Conservation (phyloP, 2,888 invertebrate genomes). For the Pseudococcus longispinus region DNA sequence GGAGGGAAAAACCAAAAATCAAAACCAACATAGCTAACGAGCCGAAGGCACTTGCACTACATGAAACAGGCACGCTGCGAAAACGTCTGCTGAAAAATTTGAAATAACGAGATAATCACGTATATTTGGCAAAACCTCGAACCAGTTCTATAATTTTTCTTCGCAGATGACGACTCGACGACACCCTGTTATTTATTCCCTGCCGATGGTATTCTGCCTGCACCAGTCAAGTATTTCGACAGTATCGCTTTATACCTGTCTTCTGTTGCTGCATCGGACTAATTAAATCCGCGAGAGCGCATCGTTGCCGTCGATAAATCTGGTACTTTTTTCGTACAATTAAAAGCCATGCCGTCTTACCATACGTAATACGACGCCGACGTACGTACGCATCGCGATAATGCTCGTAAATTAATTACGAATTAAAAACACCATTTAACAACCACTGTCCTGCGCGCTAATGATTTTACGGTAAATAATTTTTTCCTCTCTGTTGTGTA, state of each 20-base stretch:
- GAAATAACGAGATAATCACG: slow-evolving; percentile 23
- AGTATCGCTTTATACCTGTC: not conserved
- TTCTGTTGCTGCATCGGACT: not conserved
- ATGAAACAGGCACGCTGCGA: not conserved
- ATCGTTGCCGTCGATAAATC: slow-evolving; percentile 4
- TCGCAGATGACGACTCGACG: not conserved
- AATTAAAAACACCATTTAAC: slow-evolving; percentile 41
- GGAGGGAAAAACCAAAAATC: not conserved
- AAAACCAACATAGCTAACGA: not conserved
- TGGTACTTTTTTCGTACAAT: not conserved
- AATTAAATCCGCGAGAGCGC: not conserved
- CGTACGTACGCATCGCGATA: not conserved
- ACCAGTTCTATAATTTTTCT: not conserved
- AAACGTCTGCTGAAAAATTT: not conserved
- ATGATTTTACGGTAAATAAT: slow-evolving; percentile 46
- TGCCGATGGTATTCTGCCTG: not conserved
- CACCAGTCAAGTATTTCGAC: not conserved
- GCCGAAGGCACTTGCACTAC: not conserved
- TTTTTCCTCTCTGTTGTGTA: slow-evolving; percentile 26
- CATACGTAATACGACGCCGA: not conserved
- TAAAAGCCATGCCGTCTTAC: not conserved
- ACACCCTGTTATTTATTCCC: not conserved
- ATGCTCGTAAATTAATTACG: slow-evolving; percentile 35
- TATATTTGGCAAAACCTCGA: not conserved
- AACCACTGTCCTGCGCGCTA: slow-evolving; percentile 32